phyloP scores from a whole-genome alignment of 2,888 invertebrate species.

The Trisateles emortualis region DNA sequence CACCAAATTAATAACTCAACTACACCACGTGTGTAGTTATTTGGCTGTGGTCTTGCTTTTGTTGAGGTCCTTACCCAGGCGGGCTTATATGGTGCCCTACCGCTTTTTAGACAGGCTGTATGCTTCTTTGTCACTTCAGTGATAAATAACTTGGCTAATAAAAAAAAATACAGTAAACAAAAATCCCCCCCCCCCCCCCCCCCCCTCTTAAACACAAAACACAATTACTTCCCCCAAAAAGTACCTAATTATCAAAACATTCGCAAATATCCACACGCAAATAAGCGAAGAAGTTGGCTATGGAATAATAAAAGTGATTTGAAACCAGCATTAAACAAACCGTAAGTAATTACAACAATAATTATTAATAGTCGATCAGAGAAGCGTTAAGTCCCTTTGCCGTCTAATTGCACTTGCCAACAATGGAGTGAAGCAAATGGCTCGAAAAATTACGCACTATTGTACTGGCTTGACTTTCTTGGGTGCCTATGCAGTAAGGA shows the following conservation, averaged over 20 bases:
- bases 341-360: constrained; percentile 53
- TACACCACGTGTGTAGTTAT: too few relatives aligned
- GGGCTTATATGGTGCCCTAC: too few relatives aligned
- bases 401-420: constrained; percentile 59
- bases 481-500: constrained; percentile 18
- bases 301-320: constrained; percentile 18
- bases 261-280: constrained; percentile 15
- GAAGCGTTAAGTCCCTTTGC: constrained; percentile 44
- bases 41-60: too few relatives aligned
- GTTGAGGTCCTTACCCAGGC: too few relatives aligned
- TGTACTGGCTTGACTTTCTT: constrained; percentile 52
- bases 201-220: constrained; percentile 26
- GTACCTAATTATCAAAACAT: constrained; percentile 18
- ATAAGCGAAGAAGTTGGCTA: constrained; percentile 9
- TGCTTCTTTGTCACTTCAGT: too few relatives aligned
- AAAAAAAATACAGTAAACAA: neutral
- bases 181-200: constrained; percentile 26
- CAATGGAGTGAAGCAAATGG: constrained; percentile 68
- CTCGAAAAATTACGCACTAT: constrained; percentile 76
- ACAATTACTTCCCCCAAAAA: constrained; percentile 27
- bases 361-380: constrained; percentile 65
- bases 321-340: constrained; percentile 37
- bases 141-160: too few relatives aligned
- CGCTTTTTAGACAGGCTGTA: too few relatives aligned
- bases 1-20: too few relatives aligned